Conservation (phyloP, 2,888 invertebrate species). For the Sipha maydis region DNA sequence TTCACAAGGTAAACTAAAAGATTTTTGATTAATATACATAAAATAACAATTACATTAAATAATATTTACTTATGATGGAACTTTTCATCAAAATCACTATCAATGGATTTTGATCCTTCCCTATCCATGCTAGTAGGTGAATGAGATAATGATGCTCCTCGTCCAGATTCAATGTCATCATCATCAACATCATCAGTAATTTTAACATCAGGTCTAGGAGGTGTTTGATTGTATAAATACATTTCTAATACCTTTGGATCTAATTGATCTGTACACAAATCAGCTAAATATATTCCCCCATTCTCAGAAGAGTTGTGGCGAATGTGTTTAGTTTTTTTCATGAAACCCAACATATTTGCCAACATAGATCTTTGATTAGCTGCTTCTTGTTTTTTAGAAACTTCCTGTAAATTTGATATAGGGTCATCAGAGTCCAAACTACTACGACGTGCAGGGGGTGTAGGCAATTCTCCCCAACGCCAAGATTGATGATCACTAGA, state of each 20-base stretch:
- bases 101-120: constrained; percentile 54
- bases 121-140: constrained; percentile 82
- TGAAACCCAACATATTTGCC: constrained; percentile 92
- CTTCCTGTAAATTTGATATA: constrained; percentile 64
- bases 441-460: constrained; percentile 68
- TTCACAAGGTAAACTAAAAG: constrained; percentile 67
- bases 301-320: constrained; percentile 73
- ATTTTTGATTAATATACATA: not conserved
- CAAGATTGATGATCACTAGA: constrained; percentile 71
- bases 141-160: constrained; percentile 93
- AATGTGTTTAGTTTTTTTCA: constrained; percentile 78
- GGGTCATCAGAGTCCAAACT: constrained; percentile 65
- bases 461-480: constrained; percentile 91
- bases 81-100: constrained; percentile 81
- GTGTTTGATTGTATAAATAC: constrained; percentile 72
- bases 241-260: constrained; percentile 92
- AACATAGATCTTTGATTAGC: constrained; percentile 77
- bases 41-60: not conserved
- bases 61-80: constrained; percentile 39
- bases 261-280: constrained; percentile 88
- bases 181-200: constrained; percentile 69
- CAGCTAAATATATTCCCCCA: constrained; percentile 91
- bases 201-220: constrained; percentile 46
- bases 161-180: constrained; percentile 95
- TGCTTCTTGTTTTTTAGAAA: constrained; percentile 62